phyloP scores from a whole-genome alignment of 2,113 vertebrate species.

The Amblyornis subalaris region DNA sequence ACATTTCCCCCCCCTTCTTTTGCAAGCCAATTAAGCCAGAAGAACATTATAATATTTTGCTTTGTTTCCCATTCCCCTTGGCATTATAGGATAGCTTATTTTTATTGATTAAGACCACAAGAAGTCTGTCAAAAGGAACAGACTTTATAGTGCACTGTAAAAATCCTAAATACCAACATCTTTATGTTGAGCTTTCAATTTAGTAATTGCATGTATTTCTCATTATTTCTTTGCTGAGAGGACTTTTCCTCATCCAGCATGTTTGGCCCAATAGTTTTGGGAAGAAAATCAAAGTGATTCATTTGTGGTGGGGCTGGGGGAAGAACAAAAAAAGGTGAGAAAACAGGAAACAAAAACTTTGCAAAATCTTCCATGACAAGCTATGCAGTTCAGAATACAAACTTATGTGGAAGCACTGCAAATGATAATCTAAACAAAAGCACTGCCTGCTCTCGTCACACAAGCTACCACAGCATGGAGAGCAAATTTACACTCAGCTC shows the following conservation, averaged over 20 bases:
- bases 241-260: neutral
- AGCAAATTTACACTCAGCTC: neutral
- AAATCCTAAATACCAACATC: neutral
- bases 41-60: neutral
- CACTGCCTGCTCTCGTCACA: neutral
- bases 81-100: neutral
- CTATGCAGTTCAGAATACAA: neutral
- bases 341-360: neutral
- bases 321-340: neutral
- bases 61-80: neutral
- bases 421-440: neutral
- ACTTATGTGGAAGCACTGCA: neutral
- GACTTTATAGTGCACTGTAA: neutral
- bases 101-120: neutral
- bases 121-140: neutral
- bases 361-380: neutral
- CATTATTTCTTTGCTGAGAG: neutral
- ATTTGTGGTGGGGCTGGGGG: neutral
- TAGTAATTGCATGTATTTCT: neutral
- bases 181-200: neutral
- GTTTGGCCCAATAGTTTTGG: neutral
- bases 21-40: constrained; percentile 15
- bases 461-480: neutral
- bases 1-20: neutral
- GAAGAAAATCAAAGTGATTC: neutral